Evolutionary conservation across 2,113 vertebrate species (phyloP), one percentile per base, ranked within the genome.

Genomic region (Scatophagus argus): DNA sequence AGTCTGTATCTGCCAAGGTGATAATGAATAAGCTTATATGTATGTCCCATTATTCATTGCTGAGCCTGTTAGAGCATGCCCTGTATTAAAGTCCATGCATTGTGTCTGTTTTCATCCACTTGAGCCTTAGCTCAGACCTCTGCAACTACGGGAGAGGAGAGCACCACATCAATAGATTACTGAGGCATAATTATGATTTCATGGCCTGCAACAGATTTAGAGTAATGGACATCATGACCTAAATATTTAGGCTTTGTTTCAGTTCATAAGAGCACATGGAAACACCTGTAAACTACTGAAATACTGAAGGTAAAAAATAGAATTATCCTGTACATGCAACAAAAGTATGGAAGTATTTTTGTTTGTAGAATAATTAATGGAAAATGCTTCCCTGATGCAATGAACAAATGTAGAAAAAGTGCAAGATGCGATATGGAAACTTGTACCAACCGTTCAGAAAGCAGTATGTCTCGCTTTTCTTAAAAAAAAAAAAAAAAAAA

Each of bases 221-320:
- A 77, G 56, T 58, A 60, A 75, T 58, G 36, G 34, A 56, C 56
- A 73, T 64, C 11, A 29, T 21, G 52, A 51, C 38, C 74, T 66
- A 60, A 61, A 81, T 73, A 85, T 77, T 69, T 51, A 38, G 1
- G 68, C 55, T 74, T 79, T 52, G 69, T 49, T 62, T 59, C 17
- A 4, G 12, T 25, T 47, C 68, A 39, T 47, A 38, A 55, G 1
- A 43, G 47, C 71, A 79, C 36, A 80, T 55, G 16, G 17, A 75
- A 38, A 41, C 32, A 69, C 31, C 46, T 71, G 38, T 44, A 77
- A 65, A n/a, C 44, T 10, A 58, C 31, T 52, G 36, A 77, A 52
- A 72, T 38, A 47, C 12, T 16, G 63, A 70, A 71, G 3, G 27
- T 27, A 8, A 39, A 56, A 13, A 62, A 73, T 11, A 63, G 9